Conservation (phyloP, 2,888 invertebrate genomes). For the Orthosia cruda region DNA sequence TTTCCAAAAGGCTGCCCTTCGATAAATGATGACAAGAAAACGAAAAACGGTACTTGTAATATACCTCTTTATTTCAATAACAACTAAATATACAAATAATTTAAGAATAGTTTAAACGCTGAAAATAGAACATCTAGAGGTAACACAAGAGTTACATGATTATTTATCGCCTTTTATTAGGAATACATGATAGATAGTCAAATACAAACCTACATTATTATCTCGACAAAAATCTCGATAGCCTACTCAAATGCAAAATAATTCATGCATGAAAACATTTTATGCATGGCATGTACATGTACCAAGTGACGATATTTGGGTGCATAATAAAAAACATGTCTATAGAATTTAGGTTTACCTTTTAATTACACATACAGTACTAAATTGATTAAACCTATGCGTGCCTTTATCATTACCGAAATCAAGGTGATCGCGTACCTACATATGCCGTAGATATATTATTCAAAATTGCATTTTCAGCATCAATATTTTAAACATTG, state of each 20-base stretch:
- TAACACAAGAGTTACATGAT: conserved; percentile 51
- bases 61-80: conserved; percentile 63
- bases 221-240: conserved; percentile 28
- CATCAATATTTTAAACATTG: conserved; percentile 29
- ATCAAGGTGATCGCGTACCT: neutral
- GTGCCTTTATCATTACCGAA: conserved; percentile 11
- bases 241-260: conserved; percentile 37
- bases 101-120: conserved; percentile 57
- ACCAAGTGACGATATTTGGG: conserved; percentile 9
- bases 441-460: neutral
- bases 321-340: conserved; percentile 31
- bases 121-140: conserved; percentile 59
- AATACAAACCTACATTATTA: conserved; percentile 23
- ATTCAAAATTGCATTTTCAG: neutral
- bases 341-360: neutral
- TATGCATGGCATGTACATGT: conserved; percentile 18
- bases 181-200: conserved; percentile 27
- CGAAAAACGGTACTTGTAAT: conserved; percentile 31
- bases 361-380: conserved; percentile 4
- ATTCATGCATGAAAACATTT: conserved; percentile 7
- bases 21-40: neutral
- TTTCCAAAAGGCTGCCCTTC: too few species aligned
- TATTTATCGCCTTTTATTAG: conserved; percentile 46
- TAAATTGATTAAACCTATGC: conserved; percentile 3
- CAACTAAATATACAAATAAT: conserved; percentile 67